These are phyloP conservation scores for Phaedon cochleariae DNA, from an alignment of 2,888 invertebrate genomes.

Conservation along the genomic window DNA sequence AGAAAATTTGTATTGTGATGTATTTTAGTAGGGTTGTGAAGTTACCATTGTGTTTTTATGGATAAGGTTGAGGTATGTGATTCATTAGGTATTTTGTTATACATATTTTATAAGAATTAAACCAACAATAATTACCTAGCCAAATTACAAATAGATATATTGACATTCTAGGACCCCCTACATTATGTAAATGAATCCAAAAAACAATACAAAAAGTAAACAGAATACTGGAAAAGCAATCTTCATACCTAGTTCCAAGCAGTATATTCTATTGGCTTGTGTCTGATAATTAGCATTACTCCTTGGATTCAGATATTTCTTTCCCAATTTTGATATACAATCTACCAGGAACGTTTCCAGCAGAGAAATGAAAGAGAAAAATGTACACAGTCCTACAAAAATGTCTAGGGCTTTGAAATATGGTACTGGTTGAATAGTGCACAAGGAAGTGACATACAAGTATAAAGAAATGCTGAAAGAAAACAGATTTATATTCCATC, in stretches of 20 bases:
- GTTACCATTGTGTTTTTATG: background rate
- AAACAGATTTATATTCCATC: conserved; percentile 30
- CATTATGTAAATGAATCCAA: conserved; percentile 10
- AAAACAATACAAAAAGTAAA: conserved; percentile 32
- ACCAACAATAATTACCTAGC: too few species aligned
- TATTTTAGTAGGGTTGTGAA: too few species aligned
- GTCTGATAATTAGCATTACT: conserved; percentile 23
- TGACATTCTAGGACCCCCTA: too few species aligned
- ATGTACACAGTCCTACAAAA: conserved; percentile 40
- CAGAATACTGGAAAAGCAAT: conserved; percentile 42
- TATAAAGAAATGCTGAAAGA: conserved; percentile 29
- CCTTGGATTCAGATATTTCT: conserved; percentile 25
- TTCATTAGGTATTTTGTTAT: background rate
- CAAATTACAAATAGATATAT: too few species aligned
- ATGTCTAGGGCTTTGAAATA: conserved; percentile 47
- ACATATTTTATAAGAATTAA: background rate
- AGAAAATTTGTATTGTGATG: background rate
- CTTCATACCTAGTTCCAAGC: conserved; percentile 33
- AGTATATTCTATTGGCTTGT: conserved; percentile 15
- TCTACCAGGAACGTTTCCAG: conserved; percentile 41
- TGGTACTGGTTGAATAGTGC: conserved; percentile 27
- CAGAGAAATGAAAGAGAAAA: conserved; percentile 41
- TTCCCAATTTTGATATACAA: conserved; percentile 27
- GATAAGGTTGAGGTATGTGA: background rate
- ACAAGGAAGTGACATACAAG: conserved; percentile 38